phyloP scores from a whole-genome alignment of 2,888 invertebrate species.

The Drosophila neutralis region DNA sequence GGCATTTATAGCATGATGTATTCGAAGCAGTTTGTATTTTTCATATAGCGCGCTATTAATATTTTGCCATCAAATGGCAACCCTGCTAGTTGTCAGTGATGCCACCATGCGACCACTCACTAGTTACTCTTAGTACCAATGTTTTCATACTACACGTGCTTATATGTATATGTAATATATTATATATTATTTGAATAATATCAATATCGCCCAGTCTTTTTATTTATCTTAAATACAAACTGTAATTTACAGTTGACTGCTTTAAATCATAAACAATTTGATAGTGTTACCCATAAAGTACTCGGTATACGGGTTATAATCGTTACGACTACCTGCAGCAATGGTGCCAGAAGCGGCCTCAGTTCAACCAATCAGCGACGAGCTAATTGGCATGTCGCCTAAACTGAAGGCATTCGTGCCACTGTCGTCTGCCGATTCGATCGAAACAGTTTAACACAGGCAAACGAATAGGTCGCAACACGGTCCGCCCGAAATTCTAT shows the following conservation, averaged over 20 bases:
- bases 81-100: neutral
- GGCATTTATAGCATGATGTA: neutral
- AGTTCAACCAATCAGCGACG: conserved; percentile 47
- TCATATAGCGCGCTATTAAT: neutral
- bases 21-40: neutral
- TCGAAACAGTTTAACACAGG: conserved; percentile 55
- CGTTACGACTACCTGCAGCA: conserved; percentile 29
- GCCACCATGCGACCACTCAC: neutral
- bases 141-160: neutral
- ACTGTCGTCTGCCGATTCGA: conserved; percentile 35
- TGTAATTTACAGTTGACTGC: neutral
- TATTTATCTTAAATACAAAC: neutral
- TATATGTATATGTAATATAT: neutral
- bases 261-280: neutral
- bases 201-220: neutral
- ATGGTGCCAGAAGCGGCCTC: conserved; percentile 63
- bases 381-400: conserved; percentile 33
- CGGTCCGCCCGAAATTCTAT: conserved; percentile 27
- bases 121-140: neutral
- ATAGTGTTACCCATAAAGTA: conserved; percentile 10
- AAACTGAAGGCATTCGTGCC: conserved; percentile 47
- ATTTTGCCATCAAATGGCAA: conserved; percentile 1
- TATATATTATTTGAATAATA: neutral
- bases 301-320: neutral
- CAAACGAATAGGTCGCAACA: conserved; percentile 46